Base-by-base conservation (phyloP, 2,888 invertebrate genomes). In the Celastrina argiolus region DNA sequence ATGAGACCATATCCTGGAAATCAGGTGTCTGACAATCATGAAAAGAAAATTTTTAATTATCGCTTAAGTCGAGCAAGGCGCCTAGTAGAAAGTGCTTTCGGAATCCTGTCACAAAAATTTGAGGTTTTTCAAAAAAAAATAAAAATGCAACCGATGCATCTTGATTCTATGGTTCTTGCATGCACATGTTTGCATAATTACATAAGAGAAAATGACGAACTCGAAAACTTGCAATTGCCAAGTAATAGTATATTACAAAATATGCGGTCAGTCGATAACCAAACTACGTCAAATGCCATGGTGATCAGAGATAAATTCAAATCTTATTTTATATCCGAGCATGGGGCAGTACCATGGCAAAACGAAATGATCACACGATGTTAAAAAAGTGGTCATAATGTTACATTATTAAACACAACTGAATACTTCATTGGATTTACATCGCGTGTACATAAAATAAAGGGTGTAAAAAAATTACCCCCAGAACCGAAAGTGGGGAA, bases 21-120 rank as follows among this genome's bases (percentile, higher is more conserved):
- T 63, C 66, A 70, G 56, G 36, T 67, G 36, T 66, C 42, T 41
- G 58, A n/a, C n/a, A 16, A 68, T 65, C 26, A 66, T 63, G 66
- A 71, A 45, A 69, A 72, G 59, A 71, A 69, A 69, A 66, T 68
- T 5, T 72, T 51, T 69, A 73, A 71, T 66, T 71, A 70, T 56
- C 67, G 70, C 14, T 66, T 70, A 65, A 71, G 71, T 42, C 65
- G 69, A 63, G 71, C 69, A 68, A 70, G 72, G 67, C 67, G 64
- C 51, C 14, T 69, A 34, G 70, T 72, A 45, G 70, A 71, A 67
- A 68, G 69, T 63, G n/a, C 66, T 16, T 72, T 72, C 28, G 69
- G 72, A 67, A 71, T 70, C 18, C 36, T 69, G 31, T 36, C 34
- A 67, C 56, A 66, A 51, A 69, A 69, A 67, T 73, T 73, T 73